Percentiles rank a stretch among this genome's conserved stretches.
phyloP scores from a whole-genome alignment of 2,797 vertebrate species.

The Urophycis tenuis region DNA sequence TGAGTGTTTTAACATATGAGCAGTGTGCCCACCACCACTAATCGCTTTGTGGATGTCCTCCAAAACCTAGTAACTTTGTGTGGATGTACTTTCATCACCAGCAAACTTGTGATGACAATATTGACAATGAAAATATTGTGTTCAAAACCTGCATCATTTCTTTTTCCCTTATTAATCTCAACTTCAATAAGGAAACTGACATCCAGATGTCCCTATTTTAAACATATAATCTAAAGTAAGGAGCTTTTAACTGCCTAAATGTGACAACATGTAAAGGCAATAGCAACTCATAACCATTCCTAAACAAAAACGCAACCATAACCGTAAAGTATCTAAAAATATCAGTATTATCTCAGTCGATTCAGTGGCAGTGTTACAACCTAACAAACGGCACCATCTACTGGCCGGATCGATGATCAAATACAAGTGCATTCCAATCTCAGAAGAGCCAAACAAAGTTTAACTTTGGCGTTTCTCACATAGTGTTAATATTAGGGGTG shows the following conservation, averaged over 20 bases:
- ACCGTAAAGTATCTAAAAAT: neutral
- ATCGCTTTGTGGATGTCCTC: neutral
- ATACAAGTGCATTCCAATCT: neutral
- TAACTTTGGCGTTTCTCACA: neutral
- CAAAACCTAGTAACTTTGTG: neutral
- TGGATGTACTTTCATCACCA: neutral
- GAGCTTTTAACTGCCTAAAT: neutral
- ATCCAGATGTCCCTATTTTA: neutral
- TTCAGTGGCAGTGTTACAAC: neutral
- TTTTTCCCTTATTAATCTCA: neutral
- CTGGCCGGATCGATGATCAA: neutral
- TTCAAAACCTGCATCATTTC: neutral
- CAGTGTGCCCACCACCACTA: conserved; percentile 1
- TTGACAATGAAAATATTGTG: too few relatives aligned
- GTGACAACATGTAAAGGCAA: neutral
- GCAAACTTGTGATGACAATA: neutral
- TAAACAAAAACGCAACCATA: neutral
- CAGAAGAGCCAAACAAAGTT: neutral
- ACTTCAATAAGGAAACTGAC: neutral
- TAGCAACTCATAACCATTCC: neutral
- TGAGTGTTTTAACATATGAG: neutral
- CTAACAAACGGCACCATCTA: neutral
- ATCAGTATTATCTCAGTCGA: neutral
- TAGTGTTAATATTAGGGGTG: too few relatives aligned
- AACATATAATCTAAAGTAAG: neutral